Conservation (phyloP, 2,888 invertebrate genomes). For the Papilio gigon region DNA sequence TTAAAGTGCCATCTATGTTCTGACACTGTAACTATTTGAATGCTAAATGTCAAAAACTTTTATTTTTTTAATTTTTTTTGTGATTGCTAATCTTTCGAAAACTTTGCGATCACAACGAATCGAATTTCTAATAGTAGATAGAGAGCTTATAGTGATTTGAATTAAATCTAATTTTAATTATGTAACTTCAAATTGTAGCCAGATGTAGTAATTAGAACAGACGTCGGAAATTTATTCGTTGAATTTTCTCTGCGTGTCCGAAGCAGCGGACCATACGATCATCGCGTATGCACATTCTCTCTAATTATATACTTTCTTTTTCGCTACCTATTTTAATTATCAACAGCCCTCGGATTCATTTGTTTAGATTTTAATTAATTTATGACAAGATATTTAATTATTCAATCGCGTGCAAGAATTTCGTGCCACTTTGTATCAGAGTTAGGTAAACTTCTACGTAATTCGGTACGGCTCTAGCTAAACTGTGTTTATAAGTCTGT, state of each 20-base stretch:
- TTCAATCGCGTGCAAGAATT: not conserved
- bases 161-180: not conserved
- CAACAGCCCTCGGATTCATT: not conserved
- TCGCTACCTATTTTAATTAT: slow-evolving; percentile 7
- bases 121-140: not conserved
- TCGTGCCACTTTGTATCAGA: not conserved
- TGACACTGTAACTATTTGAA: not conserved
- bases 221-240: slow-evolving; percentile 10
- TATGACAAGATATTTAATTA: not conserved
- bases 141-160: not conserved
- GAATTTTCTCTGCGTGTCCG: slow-evolving; percentile 21
- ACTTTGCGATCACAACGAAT: not conserved
- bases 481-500: no score
- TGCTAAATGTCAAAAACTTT: not conserved
- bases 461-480: no score
- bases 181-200: not conserved
- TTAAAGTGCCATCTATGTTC: not conserved
- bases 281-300: slow-evolving; percentile 18
- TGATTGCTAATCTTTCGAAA: not conserved
- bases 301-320: slow-evolving; percentile 31
- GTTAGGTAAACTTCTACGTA: not conserved
- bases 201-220: not conserved
- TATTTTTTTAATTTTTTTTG: not conserved
- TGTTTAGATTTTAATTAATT: not conserved
- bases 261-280: slow-evolving; percentile 27